A percentile compares a stretch with the other conserved stretches of the same genome.
Conservation (phyloP, 2,888 invertebrate species). For the Nymphalis polychloros region DNA sequence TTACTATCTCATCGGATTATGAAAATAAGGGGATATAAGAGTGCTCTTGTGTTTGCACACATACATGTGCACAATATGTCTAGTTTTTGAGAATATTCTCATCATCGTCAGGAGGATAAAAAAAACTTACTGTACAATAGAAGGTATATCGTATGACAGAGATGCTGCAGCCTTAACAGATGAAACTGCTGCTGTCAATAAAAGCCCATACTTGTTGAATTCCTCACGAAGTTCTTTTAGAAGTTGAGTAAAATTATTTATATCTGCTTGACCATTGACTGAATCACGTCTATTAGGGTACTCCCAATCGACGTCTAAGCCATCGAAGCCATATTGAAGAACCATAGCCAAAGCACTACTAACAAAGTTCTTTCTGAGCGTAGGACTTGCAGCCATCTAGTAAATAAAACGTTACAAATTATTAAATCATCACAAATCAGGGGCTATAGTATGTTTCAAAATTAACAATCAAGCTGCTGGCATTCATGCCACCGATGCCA, state of each 20-base stretch:
- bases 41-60: too few species aligned
- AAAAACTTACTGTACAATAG: constrained; percentile 73
- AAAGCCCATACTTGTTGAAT: constrained; percentile 75
- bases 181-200: constrained; percentile 83
- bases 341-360: constrained; percentile 79
- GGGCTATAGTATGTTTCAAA: too few species aligned
- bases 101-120: not conserved
- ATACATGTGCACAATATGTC: too few species aligned
- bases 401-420: not conserved
- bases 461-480: too few species aligned
- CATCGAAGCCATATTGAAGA: constrained; percentile 83
- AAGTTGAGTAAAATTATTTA: constrained; percentile 76
- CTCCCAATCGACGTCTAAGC: constrained; percentile 88
- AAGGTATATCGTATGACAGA: constrained; percentile 82
- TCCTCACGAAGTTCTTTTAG: constrained; percentile 79
- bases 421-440: too few species aligned
- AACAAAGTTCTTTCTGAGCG: constrained; percentile 79
- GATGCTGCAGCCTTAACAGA: constrained; percentile 73
- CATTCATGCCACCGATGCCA: too few species aligned
- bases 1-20: too few species aligned
- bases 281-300: constrained; percentile 83
- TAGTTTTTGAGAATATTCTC: too few species aligned
- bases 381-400: constrained; percentile 65
- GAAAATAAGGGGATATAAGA: too few species aligned
- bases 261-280: constrained; percentile 65